Base-by-base conservation (phyloP, 92 coral and sea anemone species). In the Plumapathes pennacea region DNA sequence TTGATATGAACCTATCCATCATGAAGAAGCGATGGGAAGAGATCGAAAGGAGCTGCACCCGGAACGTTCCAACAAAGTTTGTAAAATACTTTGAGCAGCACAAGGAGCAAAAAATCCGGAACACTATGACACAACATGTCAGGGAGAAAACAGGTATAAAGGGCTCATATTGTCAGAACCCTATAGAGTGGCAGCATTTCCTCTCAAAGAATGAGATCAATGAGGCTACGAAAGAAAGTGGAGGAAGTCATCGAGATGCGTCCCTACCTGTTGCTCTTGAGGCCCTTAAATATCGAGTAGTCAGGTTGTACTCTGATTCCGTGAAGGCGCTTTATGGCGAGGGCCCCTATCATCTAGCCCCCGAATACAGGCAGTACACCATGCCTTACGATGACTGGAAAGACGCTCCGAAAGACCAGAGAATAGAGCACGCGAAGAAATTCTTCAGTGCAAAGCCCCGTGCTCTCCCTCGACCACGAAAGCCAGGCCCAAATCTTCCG, bases 301-400 rank as follows among this genome's bases (percentile, higher is more conserved):
- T 69, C 31, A 28, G 69, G 19, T 43, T 69, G 28, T 69, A 69
- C 47, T 28, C 42, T 12, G 80, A 62, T 36, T 54, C 80, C 52
- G 53, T 45, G 27, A 72, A 72, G 51, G 80, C 80, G 13, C 28
- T 71, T 20, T 71, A 71, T 58, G 78, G 78, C 39, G 71, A 71
- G 48, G 78, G 78, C 40, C 62, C 78, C 30, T 71, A 71, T 60
- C 41, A 60, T 21, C 30, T 72, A 12, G 54, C 43, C 37, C 1
- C 22, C 18, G 22, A 22, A 8, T 60, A 49, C 71, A 19, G 25
- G 38, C 49, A 51, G 54, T 62, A 36, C 37, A 24, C 30, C 31
- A 12, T 50, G 13, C 43, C 27, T 13, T 61, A 72, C 50, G 63
- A 61, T 41, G 52, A 44, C 32, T 72, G 72, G 80, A 62, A 40